Conservation (phyloP, 2,113 vertebrate genomes). For the Chaetorhynchus papuensis region DNA sequence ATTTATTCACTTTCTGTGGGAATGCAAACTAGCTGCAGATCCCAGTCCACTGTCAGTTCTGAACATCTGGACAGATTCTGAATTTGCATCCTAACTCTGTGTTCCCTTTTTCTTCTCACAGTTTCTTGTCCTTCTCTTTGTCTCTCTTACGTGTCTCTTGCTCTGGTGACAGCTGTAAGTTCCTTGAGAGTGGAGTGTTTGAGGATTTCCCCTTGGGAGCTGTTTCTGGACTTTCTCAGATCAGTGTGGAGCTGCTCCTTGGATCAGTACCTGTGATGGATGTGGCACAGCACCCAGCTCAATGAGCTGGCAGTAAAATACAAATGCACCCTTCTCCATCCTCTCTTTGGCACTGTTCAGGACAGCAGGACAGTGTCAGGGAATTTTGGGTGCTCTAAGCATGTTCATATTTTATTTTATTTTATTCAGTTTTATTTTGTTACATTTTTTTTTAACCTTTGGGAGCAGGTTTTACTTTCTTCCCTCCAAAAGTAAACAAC, state of each 20-base stretch:
- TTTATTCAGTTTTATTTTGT: not conserved
- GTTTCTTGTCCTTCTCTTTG: not conserved
- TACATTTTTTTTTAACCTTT: not conserved
- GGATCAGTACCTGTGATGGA: not conserved
- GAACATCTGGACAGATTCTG: not conserved
- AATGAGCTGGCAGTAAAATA: not conserved
- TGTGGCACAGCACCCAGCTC: not conserved
- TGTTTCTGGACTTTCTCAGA: not conserved
- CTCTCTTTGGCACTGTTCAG: not conserved
- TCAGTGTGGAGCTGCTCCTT: not conserved
- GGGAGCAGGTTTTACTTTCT: not conserved
- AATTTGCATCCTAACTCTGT: not conserved
- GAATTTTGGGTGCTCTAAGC: not conserved
- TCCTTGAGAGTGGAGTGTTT: not conserved
- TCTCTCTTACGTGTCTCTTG: not conserved
- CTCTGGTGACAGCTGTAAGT: not conserved
- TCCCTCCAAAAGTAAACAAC: not conserved
- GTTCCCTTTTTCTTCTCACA: not conserved
- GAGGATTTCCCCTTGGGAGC: not conserved
- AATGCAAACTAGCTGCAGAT: not conserved
- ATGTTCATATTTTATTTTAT: not conserved
- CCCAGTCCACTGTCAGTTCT: not conserved
- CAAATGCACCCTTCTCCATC: not conserved
- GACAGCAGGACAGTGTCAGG: not conserved
- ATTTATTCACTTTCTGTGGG: conserved; percentile 13